A percentile compares a stretch with the other conserved stretches of the same genome.
These are phyloP conservation scores for Pollenia griseotomentosa DNA, from an alignment of 2,888 invertebrate genomes.

Conservation along the genomic window DNA sequence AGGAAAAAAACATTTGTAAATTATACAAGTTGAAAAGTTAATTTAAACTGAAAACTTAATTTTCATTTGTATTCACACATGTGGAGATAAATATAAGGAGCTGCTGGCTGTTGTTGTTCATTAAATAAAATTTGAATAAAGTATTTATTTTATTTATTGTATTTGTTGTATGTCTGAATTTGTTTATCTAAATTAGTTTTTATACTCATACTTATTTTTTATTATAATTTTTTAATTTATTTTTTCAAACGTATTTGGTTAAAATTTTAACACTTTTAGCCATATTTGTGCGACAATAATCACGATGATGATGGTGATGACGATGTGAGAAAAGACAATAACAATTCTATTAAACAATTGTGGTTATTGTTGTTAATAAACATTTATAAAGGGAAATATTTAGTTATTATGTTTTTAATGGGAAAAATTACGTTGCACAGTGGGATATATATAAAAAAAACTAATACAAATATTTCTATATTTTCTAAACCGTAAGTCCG, in stretches of 20 bases:
- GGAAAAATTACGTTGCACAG: constrained; percentile 1
- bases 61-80: constrained; percentile 37
- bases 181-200: neutral
- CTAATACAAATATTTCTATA: no score
- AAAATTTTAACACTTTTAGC: constrained; percentile 46
- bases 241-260: constrained; percentile 45
- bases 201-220: constrained; percentile 6
- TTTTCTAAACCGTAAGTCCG: no score
- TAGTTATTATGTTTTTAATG: constrained; percentile 22
- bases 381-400: constrained; percentile 21
- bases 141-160: constrained; percentile 7
- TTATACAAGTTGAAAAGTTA: constrained; percentile 38
- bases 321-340: constrained; percentile 25
- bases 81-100: neutral
- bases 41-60: constrained; percentile 44
- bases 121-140: constrained; percentile 27
- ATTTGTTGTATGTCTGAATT: constrained; percentile 1
- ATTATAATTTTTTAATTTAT: neutral
- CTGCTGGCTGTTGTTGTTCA: neutral
- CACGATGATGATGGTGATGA: neutral
- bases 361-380: constrained; percentile 2
- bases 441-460: no score
- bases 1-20: constrained; percentile 8
- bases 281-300: constrained; percentile 25
- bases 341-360: constrained; percentile 7